These are phyloP conservation scores for Deladenus siricidicola DNA, from an alignment of 2,888 invertebrate species.

Conservation along the genomic window DNA sequence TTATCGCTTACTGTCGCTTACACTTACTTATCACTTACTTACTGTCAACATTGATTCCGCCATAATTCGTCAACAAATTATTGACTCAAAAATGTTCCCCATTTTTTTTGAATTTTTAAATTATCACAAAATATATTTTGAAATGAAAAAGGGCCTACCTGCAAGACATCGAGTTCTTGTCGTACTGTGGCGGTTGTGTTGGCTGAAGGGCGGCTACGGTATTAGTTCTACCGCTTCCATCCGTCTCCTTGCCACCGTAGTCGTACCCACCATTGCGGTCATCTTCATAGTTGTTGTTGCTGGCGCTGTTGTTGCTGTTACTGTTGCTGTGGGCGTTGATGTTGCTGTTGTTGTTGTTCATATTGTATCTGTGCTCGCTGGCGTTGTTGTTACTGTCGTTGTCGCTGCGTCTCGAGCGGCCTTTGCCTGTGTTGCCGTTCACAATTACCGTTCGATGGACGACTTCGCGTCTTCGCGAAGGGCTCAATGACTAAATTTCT, in stretches of 20 bases:
- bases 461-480: slow-evolving; percentile 1
- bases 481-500: slow-evolving; percentile 2
- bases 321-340: neutral
- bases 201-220: neutral
- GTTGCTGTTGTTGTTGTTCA: no score
- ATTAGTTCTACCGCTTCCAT: neutral
- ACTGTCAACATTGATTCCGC: no score
- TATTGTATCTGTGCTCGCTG: no score
- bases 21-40: no score
- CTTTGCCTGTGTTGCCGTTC: neutral
- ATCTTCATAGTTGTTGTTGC: no score
- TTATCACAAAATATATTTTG: neutral
- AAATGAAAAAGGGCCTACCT: neutral
- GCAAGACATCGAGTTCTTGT: slow-evolving; percentile 12
- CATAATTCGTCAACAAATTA: no score
- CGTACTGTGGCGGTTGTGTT: slow-evolving; percentile 12
- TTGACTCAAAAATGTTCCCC: no score
- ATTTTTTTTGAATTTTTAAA: no score
- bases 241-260: neutral
- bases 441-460: slow-evolving; percentile 8
- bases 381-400: neutral
- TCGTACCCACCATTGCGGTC: neutral
- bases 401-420: neutral
- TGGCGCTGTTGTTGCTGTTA: neutral
- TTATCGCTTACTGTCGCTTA: no score